These are phyloP conservation scores for Psix sp. DNA, from an alignment of 1,140 invertebrate genomes.

Conservation along the genomic window DNA sequence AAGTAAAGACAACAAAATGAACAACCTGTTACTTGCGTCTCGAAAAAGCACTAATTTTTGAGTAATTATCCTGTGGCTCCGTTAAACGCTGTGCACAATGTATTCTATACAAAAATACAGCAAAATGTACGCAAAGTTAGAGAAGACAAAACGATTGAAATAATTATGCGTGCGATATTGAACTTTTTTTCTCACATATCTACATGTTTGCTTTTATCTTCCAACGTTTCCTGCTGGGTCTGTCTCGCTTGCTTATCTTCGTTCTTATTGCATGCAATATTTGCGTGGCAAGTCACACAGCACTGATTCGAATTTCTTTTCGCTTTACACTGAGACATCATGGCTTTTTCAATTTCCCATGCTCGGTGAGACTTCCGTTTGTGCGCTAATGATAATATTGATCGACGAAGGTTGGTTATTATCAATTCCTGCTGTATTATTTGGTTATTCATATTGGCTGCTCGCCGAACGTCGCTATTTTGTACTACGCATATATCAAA, in stretches of 20 bases:
- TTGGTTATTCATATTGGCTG: constrained; percentile 51
- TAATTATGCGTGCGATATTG: constrained; percentile 46
- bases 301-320: constrained; percentile 22
- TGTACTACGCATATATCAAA: constrained; percentile 60
- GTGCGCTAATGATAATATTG: constrained; percentile 63
- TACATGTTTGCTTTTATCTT: constrained; percentile 46
- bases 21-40: neutral
- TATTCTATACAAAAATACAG: too few species aligned
- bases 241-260: too few species aligned
- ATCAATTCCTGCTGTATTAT: constrained; percentile 61
- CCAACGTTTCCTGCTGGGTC: constrained; percentile 34
- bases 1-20: neutral
- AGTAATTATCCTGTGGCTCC: too few species aligned
- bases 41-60: neutral
- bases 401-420: constrained; percentile 62
- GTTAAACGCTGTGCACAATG: too few species aligned
- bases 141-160: constrained; percentile 14
- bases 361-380: constrained; percentile 32
- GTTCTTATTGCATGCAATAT: constrained; percentile 35
- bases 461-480: constrained; percentile 51
- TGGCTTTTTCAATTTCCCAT: constrained; percentile 14
- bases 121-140: too few species aligned
- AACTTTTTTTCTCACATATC: constrained; percentile 31
- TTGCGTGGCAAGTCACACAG: constrained; percentile 49
- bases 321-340: constrained; percentile 15